These are phyloP conservation scores for Hypotaenidia philippensis DNA, from an alignment of 2,797 vertebrate genomes.

Conservation along the genomic window DNA sequence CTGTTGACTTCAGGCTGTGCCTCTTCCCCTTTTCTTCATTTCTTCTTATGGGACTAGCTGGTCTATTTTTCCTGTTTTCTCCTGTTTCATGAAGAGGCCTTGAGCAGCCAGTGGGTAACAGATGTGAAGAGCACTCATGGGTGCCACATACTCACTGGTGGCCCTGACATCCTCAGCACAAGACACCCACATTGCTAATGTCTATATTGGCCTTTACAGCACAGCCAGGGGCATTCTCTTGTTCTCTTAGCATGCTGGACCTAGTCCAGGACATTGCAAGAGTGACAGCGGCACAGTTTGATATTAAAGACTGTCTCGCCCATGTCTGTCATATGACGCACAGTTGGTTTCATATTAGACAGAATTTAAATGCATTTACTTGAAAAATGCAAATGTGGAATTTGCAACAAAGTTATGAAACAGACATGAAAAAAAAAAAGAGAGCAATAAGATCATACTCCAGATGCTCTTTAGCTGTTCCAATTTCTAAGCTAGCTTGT, in stretches of 20 bases:
- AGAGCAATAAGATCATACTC: neutral
- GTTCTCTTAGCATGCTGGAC: neutral
- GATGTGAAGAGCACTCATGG: neutral
- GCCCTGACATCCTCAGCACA: neutral
- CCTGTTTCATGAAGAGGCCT: neutral
- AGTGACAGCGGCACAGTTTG: neutral
- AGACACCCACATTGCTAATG: neutral
- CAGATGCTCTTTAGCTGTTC: neutral
- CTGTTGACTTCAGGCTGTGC: neutral
- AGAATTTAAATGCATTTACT: neutral
- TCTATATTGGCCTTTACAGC: neutral
- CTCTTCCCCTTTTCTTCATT: neutral
- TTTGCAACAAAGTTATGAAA: neutral
- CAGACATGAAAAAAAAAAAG: neutral
- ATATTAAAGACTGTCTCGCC: neutral
- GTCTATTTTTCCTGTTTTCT: neutral
- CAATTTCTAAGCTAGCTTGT: neutral
- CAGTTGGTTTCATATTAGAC: neutral
- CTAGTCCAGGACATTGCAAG: neutral
- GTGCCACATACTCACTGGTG: neutral
- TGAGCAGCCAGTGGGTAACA: neutral
- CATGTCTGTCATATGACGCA: neutral
- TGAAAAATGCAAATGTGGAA: conserved; percentile 1
- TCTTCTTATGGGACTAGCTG: neutral
- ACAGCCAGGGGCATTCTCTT: neutral